Percentiles rank a stretch among this genome's conserved stretches.
Conservation (phyloP, 2,888 invertebrate species). For the Troilus luridus region DNA sequence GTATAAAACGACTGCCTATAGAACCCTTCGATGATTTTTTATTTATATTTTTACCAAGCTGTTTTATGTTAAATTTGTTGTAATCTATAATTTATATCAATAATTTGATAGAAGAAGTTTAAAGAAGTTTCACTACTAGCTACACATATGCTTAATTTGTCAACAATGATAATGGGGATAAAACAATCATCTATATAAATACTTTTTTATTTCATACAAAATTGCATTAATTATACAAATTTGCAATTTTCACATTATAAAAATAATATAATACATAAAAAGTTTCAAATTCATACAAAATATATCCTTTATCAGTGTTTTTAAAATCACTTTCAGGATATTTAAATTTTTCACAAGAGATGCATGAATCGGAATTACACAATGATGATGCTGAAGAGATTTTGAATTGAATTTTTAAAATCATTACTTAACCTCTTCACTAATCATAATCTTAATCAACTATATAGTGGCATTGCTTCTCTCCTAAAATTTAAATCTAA, state of each 20-base stretch:
- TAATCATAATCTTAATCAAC: neutral
- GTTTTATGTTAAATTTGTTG: too few relatives aligned
- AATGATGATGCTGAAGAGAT: neutral
- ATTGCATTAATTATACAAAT: neutral
- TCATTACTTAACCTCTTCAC: neutral
- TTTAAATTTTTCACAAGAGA: neutral
- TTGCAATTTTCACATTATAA: neutral
- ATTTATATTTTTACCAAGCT: too few relatives aligned
- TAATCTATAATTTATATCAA: neutral
- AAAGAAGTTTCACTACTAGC: neutral
- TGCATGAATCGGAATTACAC: neutral
- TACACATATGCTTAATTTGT: neutral
- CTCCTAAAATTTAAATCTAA: neutral
- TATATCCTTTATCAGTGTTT: neutral
- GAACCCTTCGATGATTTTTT: too few relatives aligned
- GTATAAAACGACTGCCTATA: too few relatives aligned
- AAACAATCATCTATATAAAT: neutral
- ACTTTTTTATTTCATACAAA: constrained; percentile 14
- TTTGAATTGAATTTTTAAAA: neutral
- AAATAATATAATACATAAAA: neutral
- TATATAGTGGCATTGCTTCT: neutral
- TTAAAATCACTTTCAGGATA: neutral
- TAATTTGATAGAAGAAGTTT: neutral
- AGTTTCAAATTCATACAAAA: neutral
- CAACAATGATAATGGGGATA: neutral